Percentiles rank a stretch among this genome's conserved stretches.
These are phyloP conservation scores for Mnemiopsis leidyi DNA, from an alignment of 37 sponge, comb jelly and placozoan species.

Conservation along the genomic window DNA sequence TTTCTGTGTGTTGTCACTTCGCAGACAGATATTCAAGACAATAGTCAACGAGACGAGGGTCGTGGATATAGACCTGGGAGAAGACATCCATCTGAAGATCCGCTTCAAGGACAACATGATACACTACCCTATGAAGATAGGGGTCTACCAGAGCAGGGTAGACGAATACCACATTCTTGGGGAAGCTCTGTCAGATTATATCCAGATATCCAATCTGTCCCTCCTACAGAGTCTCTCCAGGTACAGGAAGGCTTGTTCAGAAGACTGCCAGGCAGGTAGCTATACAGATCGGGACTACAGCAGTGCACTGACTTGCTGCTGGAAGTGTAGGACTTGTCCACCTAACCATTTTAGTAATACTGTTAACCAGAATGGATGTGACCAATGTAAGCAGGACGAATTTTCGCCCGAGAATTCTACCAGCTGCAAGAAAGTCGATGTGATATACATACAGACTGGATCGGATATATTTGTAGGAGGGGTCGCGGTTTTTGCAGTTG, in stretches of 20 bases:
- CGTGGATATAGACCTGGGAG: not conserved
- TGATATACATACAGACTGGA: not conserved
- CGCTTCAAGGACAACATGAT: not conserved
- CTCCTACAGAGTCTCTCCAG: not conserved
- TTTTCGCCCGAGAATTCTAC: not conserved
- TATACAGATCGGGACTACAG: not conserved
- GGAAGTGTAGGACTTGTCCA: not conserved
- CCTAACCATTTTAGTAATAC: not conserved
- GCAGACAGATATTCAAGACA: not conserved
- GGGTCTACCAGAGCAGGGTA: not conserved
- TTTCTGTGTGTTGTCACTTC: not conserved
- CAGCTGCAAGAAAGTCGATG: not conserved
- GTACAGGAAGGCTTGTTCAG: not conserved
- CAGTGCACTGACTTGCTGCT: not conserved
- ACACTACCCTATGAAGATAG: not conserved
- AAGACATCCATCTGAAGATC: not conserved
- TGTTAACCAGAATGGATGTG: not conserved
- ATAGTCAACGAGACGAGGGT: not conserved
- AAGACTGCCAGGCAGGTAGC: not conserved
- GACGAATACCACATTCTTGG: not conserved
- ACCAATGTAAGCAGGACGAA: not conserved
- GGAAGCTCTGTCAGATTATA: not conserved
- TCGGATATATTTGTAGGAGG: not conserved
- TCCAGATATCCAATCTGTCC: not conserved
- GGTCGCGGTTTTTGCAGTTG: not conserved